These are phyloP conservation scores for Conus ventricosus DNA, from an alignment of 1,140 invertebrate species.

Conservation along the genomic window DNA sequence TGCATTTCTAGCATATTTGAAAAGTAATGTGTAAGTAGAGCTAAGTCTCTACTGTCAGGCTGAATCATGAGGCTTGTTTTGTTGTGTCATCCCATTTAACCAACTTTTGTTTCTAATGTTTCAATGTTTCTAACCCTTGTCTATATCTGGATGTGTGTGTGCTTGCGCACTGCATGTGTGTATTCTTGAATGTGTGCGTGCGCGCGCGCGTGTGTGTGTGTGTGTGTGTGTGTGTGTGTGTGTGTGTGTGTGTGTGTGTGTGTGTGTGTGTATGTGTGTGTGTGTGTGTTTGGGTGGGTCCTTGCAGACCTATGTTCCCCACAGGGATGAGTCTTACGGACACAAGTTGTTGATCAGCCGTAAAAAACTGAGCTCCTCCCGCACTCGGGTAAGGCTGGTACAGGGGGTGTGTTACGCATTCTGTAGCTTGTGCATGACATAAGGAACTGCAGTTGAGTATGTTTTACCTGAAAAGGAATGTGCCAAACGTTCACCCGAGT, in stretches of 20 bases:
- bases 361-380: conserved; percentile 44
- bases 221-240: conserved; percentile 1
- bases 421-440: too few species aligned
- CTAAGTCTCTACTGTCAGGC: too few species aligned
- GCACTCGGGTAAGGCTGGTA: conserved; percentile 40
- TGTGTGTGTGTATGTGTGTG: too few species aligned
- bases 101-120: not conserved
- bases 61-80: too few species aligned
- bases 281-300: conserved; percentile 5
- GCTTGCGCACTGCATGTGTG: not conserved
- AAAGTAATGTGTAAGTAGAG: too few species aligned
- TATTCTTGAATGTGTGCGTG: not conserved
- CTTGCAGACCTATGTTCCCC: conserved; percentile 31
- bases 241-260: not conserved
- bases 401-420: not conserved
- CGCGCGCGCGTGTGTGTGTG: not conserved
- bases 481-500: too few species aligned
- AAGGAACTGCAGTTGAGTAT: too few species aligned
- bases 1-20: too few species aligned
- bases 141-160: not conserved
- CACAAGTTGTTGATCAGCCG: conserved; percentile 36
- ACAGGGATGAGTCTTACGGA: conserved; percentile 22
- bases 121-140: not conserved
- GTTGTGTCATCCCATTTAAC: too few species aligned
- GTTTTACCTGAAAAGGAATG: too few species aligned